Base-by-base conservation (phyloP, 2,797 vertebrate genomes). In the Thripadectes ignobilis region DNA sequence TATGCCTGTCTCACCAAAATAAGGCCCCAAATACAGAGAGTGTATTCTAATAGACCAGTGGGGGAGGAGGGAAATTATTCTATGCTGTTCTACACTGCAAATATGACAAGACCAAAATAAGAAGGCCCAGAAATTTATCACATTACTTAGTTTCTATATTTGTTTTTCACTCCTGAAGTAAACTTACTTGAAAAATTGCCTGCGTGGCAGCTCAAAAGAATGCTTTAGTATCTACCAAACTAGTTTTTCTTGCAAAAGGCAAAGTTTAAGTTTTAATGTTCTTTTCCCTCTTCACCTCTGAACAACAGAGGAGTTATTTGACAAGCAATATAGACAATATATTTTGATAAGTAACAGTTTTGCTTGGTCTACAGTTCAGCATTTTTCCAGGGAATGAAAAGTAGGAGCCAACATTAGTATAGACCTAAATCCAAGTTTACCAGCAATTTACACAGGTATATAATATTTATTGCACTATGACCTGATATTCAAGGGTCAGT, bases 21-120 rank as follows among this genome's bases (percentile, higher is more conserved):
- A 36, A 49, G 21, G 8, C 26, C 29, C n/a, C 19, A 26, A 34
- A 77, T 36, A 54, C 21, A 54, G 39, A 26, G 3, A 26, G 2
- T 15, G 7, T 49, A 30, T 71, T 36, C 29, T 19, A 75, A 14
- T 17, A 34, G 8, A 39, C 12, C 67, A 38, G 2, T 16, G 15
- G 1, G 7, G 5, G 2, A 11, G 4, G 2, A 3, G 2, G 3
- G 2, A 29, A 54, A 38, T 36, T 12, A 4, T 30, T 32, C 27
- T 24, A 9, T 41, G 27, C 6, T 66, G 7, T 46, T 14, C 43
- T 72, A 52, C 24, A 21, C 17, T 43, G 9, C 12, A 77, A 54
- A 36, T 38, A 62, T 24, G 7, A 26, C 10, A 66, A n/a, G 9
- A 29, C 20, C 34, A 19, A 10, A 91, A 54, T 22, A 73, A 58